Base-by-base conservation (phyloP, 2,113 vertebrate species). In the Hemichromis elongatus region DNA sequence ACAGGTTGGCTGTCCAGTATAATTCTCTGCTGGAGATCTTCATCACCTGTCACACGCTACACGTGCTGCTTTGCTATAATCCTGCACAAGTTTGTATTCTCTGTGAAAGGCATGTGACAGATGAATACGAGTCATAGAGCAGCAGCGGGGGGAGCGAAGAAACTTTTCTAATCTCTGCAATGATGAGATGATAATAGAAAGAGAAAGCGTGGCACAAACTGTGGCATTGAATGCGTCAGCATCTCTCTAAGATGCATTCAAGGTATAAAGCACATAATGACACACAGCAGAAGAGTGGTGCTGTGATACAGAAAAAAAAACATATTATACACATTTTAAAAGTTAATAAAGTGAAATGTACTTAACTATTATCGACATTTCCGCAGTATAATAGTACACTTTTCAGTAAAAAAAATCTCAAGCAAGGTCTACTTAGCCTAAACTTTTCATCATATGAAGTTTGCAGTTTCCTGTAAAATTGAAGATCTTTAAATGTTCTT, bases 181-280 rank as follows among this genome's bases (percentile, higher is more conserved):
- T 68, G 85, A 89, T 83, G 88, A 90, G 84, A 92, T 84, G 89
- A 92, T 92, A 92, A 90, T 79, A 90, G 86, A 88, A 77, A 68
- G 54, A 68, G 40, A 85, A 82, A 75, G 59, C n/a, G 68, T 73
- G 85, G 63, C 81, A 70, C 47, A n/a, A 24, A 88, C 79, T 56
- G 70, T 83, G 80, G 19, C 86, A 84, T 50, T 9, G 12, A 55
- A 79, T 79, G 79, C 84, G 73, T 82, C 81, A 82, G 35, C 81
- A 82, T 79, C 63, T 70, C 77, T 73, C 55, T 35, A 5, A 68
- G n/a, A 75, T 77, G 68, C 53, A 80, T 86, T 86, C 14, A 86
- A 84, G 79, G 33, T 91, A 9, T 42, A 88, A 77, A 59, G 73
- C n/a, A 68, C 52, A 77, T 24, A 24, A 77, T 53, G 40, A 50